Conservation (phyloP, 2,888 invertebrate genomes). For the Ormyrus nitidulus region DNA sequence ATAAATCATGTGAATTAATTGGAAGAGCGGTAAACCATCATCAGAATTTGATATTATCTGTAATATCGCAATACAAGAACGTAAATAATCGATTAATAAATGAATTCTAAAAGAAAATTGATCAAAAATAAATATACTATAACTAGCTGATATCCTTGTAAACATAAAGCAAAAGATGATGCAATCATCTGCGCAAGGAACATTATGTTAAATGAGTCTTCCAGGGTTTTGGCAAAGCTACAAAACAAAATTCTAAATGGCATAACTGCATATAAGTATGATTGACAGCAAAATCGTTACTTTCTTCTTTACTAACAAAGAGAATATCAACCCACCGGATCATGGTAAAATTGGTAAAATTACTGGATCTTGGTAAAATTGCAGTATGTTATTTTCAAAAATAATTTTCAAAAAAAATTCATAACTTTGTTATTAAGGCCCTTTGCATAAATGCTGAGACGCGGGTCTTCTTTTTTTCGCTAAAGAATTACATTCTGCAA, state of each 20-base stretch:
- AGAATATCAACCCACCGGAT: no score
- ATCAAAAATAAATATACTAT: neutral
- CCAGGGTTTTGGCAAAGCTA: constrained; percentile 49
- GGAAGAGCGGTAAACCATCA: constrained; percentile 40
- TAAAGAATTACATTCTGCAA: neutral
- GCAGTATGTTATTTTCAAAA: no score
- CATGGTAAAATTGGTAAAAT: no score
- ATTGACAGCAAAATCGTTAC: no score
- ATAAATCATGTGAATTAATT: constrained; percentile 54
- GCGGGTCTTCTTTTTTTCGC: no score
- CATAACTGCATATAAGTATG: no score
- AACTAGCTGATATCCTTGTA: constrained; percentile 55
- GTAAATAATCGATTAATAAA: neutral
- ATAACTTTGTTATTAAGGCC: no score
- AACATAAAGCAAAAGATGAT: constrained; percentile 43
- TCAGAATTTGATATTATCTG: constrained; percentile 41
- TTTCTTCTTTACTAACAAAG: no score
- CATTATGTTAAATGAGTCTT: constrained; percentile 53
- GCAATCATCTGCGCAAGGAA: constrained; percentile 49
- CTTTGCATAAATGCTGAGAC: no score
- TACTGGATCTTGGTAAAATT: no score
- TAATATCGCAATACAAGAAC: neutral
- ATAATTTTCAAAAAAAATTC: no score
- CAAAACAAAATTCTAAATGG: neutral
- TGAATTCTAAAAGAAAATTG: neutral